Evolutionary conservation across 2,797 vertebrate species (phyloP).

Genomic region (Acrocephalus scirpaceus): DNA sequence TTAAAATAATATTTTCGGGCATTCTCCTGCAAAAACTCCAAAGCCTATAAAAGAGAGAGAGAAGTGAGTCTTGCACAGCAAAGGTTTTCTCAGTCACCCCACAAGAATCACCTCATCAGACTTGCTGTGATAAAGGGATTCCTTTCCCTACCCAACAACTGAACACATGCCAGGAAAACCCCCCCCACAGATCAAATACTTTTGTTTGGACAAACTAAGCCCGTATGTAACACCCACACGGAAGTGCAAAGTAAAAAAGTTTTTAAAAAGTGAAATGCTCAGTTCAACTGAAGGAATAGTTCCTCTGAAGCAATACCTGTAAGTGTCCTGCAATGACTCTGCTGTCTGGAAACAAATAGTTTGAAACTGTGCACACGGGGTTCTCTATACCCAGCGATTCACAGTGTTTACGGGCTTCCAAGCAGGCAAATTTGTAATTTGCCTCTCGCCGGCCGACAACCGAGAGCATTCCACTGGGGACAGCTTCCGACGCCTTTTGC

Average conservation of each 20-base stretch:
- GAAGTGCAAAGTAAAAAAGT: background rate
- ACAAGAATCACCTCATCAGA: background rate
- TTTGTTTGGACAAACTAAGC: background rate
- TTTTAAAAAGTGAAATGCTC: background rate
- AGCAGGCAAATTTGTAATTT: slow-evolving; percentile 84
- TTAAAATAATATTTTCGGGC: slow-evolving; percentile 79
- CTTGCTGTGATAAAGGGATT: background rate
- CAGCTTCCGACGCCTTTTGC: slow-evolving; percentile 87
- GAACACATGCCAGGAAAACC: background rate
- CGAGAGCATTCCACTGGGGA: slow-evolving; percentile 91
- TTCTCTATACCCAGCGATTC: slow-evolving; percentile 79
- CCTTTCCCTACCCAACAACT: background rate
- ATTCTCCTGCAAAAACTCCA: slow-evolving; percentile 89
- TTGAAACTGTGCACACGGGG: slow-evolving; percentile 89
- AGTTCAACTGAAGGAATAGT: background rate
- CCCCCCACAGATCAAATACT: background rate
- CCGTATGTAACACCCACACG: rapidly evolving
- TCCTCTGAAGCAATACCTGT: slow-evolving; percentile 76
- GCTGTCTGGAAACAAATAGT: slow-evolving; percentile 91
- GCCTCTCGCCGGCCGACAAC: slow-evolving; percentile 83
- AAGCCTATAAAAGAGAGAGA: slow-evolving; percentile 78
- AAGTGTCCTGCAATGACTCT: slow-evolving; percentile 92
- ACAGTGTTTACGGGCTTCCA: slow-evolving; percentile 89
- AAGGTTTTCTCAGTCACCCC: background rate
- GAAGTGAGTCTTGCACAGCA: background rate